These are phyloP conservation scores for Brachionus paranguensis DNA, from an alignment of 1,140 invertebrate genomes.

Conservation along the genomic window DNA sequence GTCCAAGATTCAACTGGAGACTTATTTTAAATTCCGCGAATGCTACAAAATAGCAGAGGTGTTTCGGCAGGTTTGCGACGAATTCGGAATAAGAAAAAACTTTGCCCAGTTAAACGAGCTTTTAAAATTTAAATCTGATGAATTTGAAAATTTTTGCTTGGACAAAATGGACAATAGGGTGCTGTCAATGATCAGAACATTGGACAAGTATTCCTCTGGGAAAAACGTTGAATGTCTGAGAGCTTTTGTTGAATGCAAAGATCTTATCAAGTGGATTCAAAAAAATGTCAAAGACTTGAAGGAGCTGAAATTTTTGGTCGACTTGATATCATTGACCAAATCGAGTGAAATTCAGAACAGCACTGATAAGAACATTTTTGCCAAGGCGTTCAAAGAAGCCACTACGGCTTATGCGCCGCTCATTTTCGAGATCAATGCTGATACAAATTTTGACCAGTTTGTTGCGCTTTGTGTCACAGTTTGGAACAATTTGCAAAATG, in stretches of 20 bases:
- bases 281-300: conserved; percentile 44
- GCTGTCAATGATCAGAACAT: neutral
- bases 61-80: neutral
- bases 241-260: conserved; percentile 43
- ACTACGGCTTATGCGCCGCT: conserved; percentile 49
- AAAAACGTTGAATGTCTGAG: conserved; percentile 43
- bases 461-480: conserved; percentile 45
- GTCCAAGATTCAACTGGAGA: neutral
- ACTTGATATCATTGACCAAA: conserved; percentile 48
- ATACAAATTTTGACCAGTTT: conserved; percentile 44
- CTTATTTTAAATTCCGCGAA: conserved; percentile 4
- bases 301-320: conserved; percentile 52
- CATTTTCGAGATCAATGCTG: conserved; percentile 46
- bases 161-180: neutral
- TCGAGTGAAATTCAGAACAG: conserved; percentile 46
- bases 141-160: conserved; percentile 21
- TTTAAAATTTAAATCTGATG: neutral
- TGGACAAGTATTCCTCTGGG: neutral
- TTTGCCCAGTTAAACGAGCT: neutral
- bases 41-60: neutral
- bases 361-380: conserved; percentile 41
- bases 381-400: conserved; percentile 45
- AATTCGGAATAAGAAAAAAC: neutral
- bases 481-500: conserved; percentile 45
- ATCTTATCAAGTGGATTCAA: conserved; percentile 46